Base-by-base conservation (phyloP, 2,113 vertebrate genomes). In the Salvelinus sp. region DNA sequence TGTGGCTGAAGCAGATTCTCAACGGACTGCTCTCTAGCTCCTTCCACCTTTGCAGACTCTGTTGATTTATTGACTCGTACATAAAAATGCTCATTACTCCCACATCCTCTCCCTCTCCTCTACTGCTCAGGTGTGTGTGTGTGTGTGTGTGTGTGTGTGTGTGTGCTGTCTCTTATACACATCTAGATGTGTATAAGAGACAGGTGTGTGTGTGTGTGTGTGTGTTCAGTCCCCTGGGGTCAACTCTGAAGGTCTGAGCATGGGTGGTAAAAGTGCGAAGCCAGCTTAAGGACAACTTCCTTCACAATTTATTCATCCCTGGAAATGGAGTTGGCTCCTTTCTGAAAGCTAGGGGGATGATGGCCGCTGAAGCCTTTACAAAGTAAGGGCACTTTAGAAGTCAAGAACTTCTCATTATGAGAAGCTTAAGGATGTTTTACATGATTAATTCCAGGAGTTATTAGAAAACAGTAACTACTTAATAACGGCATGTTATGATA, bases 41-140 rank as follows among this genome's bases (percentile, higher is more conserved):
- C 20, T n/a, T 69, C 48, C 33, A 70, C 81, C 83, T 79, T 82
- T 78, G 54, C 87, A 75, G 72, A 76, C 75, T 82, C 86, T 88
- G 88, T 90, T 92, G 92, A 94, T 93, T 92, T 93, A 93, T 93
- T 88, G 90, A 92, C 88, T 92, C 91, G n/a, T 92, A 89, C 91
- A 92, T 93, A 90, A 86, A n/a, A 92, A 89, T 90, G 81, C 89
- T 92, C 89, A 91, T 93, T 92, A 90, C 89, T 85, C 88, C 86
- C 77, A 85, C 88, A 86, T 83, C 82, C 79, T 78, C 70, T 78
- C 16, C n/a, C n/a, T 63, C 25, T 18, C 50, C 62, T 67, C 68
- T 22, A 22, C 47, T 47, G 38, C 22, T 25, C 70, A 63, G 16
- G 60, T 23, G 20, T 60, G 62, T 28, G 44, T 54, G 58, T 30